These are phyloP conservation scores for Andrena dorsata DNA, from an alignment of 2,888 invertebrate species.

Conservation along the genomic window DNA sequence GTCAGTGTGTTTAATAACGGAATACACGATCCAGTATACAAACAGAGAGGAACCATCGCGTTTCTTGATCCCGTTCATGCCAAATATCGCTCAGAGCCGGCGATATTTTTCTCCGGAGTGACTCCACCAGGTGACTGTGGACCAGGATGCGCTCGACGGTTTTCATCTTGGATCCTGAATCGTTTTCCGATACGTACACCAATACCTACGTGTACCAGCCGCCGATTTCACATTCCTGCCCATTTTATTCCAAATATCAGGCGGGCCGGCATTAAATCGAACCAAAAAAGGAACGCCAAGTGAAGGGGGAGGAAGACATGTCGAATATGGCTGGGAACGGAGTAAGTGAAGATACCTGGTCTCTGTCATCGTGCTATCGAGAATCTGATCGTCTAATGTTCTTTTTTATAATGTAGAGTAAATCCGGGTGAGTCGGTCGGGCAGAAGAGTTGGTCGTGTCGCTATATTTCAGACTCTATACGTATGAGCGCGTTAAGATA, in stretches of 20 bases:
- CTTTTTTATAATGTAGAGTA: background rate
- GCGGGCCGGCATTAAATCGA: conserved; percentile 55
- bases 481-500: no score
- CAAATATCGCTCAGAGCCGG: conserved; percentile 59
- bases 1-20: conserved; percentile 26
- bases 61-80: conserved; percentile 49
- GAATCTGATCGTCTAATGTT: conserved; percentile 6
- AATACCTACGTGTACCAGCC: conserved; percentile 60
- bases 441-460: no score
- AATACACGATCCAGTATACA: conserved; percentile 1
- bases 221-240: conserved; percentile 73
- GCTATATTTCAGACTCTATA: no score
- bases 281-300: conserved; percentile 44
- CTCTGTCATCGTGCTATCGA: background rate
- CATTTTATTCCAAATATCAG: conserved; percentile 74
- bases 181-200: conserved; percentile 78
- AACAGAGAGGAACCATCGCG: conserved; percentile 29
- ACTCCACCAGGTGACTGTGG: conserved; percentile 56
- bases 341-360: conserved; percentile 5
- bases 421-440: background rate
- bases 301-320: conserved; percentile 16
- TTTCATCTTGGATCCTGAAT: conserved; percentile 78
- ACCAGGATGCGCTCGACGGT: conserved; percentile 60
- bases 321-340: conserved; percentile 28
- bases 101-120: conserved; percentile 63